Base-by-base conservation (phyloP, 2,888 invertebrate genomes). In the Acrobasis repandana region DNA sequence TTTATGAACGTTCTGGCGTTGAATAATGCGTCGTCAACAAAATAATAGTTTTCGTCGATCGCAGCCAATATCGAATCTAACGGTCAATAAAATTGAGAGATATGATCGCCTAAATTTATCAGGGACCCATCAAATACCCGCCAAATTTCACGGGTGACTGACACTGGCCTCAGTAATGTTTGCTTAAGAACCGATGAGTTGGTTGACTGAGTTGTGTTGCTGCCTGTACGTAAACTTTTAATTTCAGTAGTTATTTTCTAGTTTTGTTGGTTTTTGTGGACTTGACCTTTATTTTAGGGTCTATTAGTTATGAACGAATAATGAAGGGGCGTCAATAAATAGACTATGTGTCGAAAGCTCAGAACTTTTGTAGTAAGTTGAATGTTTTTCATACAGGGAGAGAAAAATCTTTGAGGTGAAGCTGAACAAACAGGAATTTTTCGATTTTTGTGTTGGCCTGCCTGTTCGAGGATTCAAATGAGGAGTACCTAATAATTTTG, bases 11-110 rank as follows among this genome's bases (percentile, higher is more conserved):
- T 56, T 56, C 52, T 64, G 61, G 63, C 57, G 61, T 58, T 72
- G 69, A 71, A 69, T 72, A 70, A 72, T 69, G 69, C 70, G 65
- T 61, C 65, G 63, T 75, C 70, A 67, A 67, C 68, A 67, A 74
- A 74, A 70, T 66, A 67, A 64, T 63, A 65, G 65, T 65, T 64
- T 66, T 56, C 56, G 64, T 71, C 68, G 67, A 69, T 68, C 65
- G 67, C 59, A 66, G 66, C 68, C 69, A 77, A 82, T 81, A 81
- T 82, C 77, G 69, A 76, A 77, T 79, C 73, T 79, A 82, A 84
- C 78, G 82, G 80, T 79, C 83, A 80, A 83, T 84, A 82, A 83
- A 85, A 82, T 77, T 76, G 75, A 76, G 69, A 83, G 82, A 82
- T 83, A 81, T 79, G 76, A 82, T 82, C 79, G 70, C 63, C 65